phyloP scores from a whole-genome alignment of 2,113 vertebrate species.

The Leptocoma aspasia region DNA sequence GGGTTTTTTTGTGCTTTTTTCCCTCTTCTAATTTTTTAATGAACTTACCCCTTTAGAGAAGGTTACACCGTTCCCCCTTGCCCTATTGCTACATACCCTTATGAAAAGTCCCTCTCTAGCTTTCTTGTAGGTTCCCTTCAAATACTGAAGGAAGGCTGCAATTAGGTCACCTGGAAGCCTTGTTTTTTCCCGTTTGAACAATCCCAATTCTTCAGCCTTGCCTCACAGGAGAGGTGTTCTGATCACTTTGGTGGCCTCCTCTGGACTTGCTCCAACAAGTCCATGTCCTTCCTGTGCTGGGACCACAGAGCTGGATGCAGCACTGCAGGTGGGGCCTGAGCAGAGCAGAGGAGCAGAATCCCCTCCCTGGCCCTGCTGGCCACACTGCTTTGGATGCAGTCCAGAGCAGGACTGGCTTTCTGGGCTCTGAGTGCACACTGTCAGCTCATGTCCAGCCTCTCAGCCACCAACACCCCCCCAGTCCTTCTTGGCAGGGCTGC shows the following conservation, averaged over 20 bases:
- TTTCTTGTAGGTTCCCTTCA: neutral
- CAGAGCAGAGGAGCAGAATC: neutral
- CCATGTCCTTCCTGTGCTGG: fast-evolving
- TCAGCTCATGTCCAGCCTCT: neutral
- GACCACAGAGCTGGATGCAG: neutral
- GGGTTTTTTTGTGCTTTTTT: neutral
- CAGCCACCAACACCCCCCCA: fast-evolving
- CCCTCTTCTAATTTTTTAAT: neutral
- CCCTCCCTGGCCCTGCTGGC: fast-evolving
- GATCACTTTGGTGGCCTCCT: neutral
- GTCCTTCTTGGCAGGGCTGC: neutral
- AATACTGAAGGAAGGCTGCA: neutral
- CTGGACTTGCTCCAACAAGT: neutral
- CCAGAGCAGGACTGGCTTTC: too few relatives aligned
- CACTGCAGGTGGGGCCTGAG: neutral
- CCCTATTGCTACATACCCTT: neutral
- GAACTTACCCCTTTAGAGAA: neutral
- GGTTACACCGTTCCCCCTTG: neutral
- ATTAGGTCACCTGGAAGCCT: neutral
- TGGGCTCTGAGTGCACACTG: fast-evolving
- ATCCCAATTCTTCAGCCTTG: neutral
- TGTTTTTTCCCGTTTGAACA: neutral
- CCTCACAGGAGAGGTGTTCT: neutral
- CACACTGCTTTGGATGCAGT: neutral
- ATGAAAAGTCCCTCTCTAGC: neutral